Conservation (phyloP, 2,888 invertebrate genomes). For the Resseliella maxima region DNA sequence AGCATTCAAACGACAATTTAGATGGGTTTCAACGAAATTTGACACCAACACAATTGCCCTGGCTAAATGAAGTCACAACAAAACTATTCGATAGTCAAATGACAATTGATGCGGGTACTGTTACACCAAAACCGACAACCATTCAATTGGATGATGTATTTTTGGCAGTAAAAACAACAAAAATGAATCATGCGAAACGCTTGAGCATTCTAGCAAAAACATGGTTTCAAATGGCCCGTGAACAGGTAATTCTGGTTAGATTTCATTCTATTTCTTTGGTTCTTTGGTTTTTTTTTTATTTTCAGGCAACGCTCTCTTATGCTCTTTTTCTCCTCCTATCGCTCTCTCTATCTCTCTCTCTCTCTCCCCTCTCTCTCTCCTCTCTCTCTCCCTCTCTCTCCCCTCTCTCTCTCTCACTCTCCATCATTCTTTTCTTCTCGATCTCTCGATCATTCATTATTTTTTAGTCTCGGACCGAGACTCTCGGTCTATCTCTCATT, state of each 20-base stretch:
- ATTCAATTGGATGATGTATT: conserved; percentile 88
- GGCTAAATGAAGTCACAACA: conserved; percentile 47
- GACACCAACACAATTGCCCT: conserved; percentile 46
- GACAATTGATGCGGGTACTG: conserved; percentile 64
- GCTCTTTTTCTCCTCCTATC: background rate
- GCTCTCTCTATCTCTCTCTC: background rate
- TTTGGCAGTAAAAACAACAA: conserved; percentile 95
- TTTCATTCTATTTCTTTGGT: background rate
- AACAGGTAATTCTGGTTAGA: conserved; percentile 77
- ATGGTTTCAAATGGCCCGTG: conserved; percentile 92
- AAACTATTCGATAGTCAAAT: conserved; percentile 24
- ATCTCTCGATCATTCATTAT: too few relatives aligned
- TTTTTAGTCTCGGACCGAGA: too few relatives aligned
- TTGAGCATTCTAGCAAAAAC: conserved; percentile 90
- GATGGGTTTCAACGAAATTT: conserved; percentile 9
- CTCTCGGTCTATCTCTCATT: too few relatives aligned
- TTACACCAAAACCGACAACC: conserved; percentile 71
- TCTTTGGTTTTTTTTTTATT: background rate
- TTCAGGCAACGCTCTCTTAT: too few relatives aligned
- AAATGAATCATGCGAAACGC: conserved; percentile 85
- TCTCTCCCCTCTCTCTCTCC: too few relatives aligned
- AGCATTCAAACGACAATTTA: background rate
- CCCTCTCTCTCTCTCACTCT: too few relatives aligned
- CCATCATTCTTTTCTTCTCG: too few relatives aligned
- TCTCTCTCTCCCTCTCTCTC: too few relatives aligned